Percentiles rank a stretch among this genome's conserved stretches.
phyloP scores from a whole-genome alignment of 2,888 invertebrate genomes.

The Byasa hedistus region DNA sequence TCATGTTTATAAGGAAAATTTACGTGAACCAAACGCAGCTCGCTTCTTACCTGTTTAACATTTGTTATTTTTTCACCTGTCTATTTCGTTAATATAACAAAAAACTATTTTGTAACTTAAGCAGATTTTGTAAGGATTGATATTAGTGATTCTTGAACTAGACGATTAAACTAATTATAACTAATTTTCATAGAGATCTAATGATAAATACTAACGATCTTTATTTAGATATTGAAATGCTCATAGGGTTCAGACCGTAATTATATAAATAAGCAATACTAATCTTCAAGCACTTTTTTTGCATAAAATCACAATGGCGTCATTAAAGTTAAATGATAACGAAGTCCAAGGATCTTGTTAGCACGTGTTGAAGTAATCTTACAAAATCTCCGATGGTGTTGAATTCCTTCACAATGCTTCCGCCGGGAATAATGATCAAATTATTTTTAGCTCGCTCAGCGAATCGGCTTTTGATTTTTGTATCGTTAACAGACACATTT shows the following conservation, averaged over 20 bases:
- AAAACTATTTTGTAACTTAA: neutral
- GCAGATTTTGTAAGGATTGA: neutral
- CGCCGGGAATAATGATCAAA: neutral
- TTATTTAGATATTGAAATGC: neutral
- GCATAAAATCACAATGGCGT: neutral
- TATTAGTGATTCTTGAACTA: neutral
- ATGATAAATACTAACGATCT: neutral
- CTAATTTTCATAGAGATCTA: too few relatives aligned
- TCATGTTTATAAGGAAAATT: neutral
- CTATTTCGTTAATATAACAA: neutral
- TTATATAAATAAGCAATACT: neutral
- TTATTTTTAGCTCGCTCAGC: constrained; percentile 2
- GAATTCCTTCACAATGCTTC: neutral
- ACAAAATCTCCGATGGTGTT: constrained; percentile 1
- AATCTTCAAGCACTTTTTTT: neutral
- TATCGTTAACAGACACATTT: neutral
- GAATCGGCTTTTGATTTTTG: neutral
- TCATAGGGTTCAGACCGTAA: neutral
- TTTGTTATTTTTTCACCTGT: neutral
- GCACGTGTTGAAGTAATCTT: constrained; percentile 5
- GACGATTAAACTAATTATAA: too few relatives aligned
- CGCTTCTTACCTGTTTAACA: neutral
- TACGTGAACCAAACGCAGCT: neutral
- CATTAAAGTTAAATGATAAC: neutral
- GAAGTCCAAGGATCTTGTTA: constrained; percentile 1